These are phyloP conservation scores for Chionodraco myersi DNA, from an alignment of 2,113 vertebrate genomes.

Conservation along the genomic window DNA sequence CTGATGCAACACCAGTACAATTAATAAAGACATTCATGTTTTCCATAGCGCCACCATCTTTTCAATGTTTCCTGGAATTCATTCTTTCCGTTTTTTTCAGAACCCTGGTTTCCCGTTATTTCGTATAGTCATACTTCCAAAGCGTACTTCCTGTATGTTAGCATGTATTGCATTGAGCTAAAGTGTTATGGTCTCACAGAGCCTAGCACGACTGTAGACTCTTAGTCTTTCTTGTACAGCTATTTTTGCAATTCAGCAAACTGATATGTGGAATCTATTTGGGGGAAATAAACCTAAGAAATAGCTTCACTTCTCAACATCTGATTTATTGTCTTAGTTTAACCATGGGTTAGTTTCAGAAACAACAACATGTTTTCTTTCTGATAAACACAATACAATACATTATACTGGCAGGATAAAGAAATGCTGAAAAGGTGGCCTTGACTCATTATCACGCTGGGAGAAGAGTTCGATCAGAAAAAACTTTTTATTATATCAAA, in stretches of 20 bases:
- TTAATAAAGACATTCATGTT: not conserved
- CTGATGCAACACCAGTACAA: not conserved
- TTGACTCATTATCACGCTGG: not conserved
- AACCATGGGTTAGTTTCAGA: not conserved
- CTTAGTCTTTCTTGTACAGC: not conserved
- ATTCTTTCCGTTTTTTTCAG: too few species aligned
- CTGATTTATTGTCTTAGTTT: not conserved
- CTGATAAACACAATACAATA: not conserved
- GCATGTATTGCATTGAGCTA: not conserved
- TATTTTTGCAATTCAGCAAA: not conserved
- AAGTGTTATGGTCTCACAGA: not conserved
- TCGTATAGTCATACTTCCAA: too few species aligned
- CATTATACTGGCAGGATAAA: not conserved
- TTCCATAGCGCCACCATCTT: not conserved
- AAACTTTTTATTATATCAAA: slow-evolving; percentile 28
- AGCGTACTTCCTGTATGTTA: not conserved
- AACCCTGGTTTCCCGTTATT: too few species aligned
- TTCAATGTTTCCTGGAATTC: too few species aligned
- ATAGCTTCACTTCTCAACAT: not conserved
- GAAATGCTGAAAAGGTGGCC: not conserved
- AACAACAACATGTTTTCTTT: not conserved
- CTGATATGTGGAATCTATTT: not conserved
- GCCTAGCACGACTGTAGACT: not conserved
- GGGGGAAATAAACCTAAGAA: not conserved
- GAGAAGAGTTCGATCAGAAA: slow-evolving; percentile 15